Percentiles rank a stretch among this genome's conserved stretches.
phyloP scores from a whole-genome alignment of 2,888 invertebrate genomes.

The Melinaea marsaeus region DNA sequence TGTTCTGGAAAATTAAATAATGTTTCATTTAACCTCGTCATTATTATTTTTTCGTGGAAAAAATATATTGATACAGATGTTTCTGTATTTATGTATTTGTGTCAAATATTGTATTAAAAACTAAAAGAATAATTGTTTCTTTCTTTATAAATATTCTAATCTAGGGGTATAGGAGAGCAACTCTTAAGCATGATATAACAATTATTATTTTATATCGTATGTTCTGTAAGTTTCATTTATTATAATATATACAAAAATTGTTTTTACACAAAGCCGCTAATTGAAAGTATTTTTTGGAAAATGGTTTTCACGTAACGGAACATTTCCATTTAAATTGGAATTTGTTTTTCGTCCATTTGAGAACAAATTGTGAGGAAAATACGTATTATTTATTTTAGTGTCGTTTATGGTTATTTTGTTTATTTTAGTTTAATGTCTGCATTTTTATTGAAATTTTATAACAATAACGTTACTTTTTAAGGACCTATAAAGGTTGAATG shows the following conservation, averaged over 20 bases:
- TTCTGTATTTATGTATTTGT: no score
- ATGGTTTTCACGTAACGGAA: conserved; percentile 34
- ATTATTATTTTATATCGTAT: no score
- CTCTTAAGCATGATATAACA: no score
- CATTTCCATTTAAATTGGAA: conserved; percentile 60
- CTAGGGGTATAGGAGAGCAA: no score
- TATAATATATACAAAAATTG: conserved; percentile 15
- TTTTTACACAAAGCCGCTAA: conserved; percentile 24
- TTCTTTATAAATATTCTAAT: no score
- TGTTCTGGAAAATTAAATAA: no score
- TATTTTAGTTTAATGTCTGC: neutral
- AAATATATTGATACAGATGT: no score
- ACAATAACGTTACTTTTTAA: neutral
- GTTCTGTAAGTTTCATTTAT: conserved; percentile 7
- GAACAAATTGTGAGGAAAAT: conserved; percentile 18
- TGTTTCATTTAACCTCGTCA: no score
- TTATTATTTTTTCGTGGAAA: no score
- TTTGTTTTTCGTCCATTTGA: conserved; percentile 28
- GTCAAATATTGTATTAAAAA: no score
- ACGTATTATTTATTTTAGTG: conserved; percentile 18
- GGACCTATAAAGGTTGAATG: no score
- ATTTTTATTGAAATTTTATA: neutral
- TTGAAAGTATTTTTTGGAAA: conserved; percentile 26
- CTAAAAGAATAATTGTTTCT: no score
- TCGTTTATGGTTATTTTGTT: conserved; percentile 2